phyloP scores from a whole-genome alignment of 2,888 invertebrate genomes.

The Cinara cedri region DNA sequence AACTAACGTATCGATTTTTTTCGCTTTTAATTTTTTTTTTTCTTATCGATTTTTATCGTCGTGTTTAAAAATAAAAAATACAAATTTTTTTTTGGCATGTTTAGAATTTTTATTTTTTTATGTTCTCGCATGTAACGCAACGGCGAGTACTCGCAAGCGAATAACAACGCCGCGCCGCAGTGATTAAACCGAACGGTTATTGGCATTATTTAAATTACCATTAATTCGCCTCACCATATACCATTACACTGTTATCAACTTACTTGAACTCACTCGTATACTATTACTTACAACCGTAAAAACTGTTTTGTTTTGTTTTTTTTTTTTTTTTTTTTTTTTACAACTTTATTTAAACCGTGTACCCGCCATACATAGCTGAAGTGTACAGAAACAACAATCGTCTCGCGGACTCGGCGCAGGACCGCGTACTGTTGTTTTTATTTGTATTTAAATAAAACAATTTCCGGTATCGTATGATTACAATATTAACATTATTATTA shows the following conservation, averaged over 20 bases:
- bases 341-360: background rate
- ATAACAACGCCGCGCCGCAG: background rate
- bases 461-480: constrained; percentile 16
- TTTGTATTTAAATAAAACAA: background rate
- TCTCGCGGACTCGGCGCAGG: background rate
- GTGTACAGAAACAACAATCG: no score
- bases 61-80: constrained; percentile 2
- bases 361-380: background rate
- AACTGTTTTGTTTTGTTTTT: background rate
- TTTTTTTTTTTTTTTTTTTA: background rate
- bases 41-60: background rate
- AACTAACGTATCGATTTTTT: background rate
- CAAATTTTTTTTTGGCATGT: background rate
- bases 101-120: background rate
- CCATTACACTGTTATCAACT: no score
- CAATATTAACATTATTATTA: background rate
- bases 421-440: background rate
- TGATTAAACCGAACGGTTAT: no score
- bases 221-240: no score
- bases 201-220: no score
- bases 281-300: no score
- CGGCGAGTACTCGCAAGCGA: no score
- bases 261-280: no score
- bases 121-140: no score
- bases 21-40: background rate